Base-by-base conservation (phyloP, 2,113 vertebrate species). In the Choloepus hoffmanni region DNA sequence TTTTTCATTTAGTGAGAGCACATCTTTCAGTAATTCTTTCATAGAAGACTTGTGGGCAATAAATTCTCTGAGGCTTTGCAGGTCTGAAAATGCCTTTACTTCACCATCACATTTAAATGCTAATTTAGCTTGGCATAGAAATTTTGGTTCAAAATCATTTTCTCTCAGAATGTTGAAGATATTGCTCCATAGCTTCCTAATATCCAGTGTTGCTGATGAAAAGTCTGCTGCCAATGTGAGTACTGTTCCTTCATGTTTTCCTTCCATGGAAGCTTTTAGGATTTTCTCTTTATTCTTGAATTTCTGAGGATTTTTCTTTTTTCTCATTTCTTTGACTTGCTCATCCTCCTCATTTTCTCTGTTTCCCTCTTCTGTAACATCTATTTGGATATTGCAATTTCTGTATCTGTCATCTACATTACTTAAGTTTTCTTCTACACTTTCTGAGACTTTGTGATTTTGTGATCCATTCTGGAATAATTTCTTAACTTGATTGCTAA, bases 151-250 rank as follows among this genome's bases (percentile, higher is more conserved):
- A 43, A 96, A 89, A 43, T 28, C 40, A 40, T 83, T 73, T 76
- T 93, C 95, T 63, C 50, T 82, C 62, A 96, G 76, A 55, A 96
- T 53, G n/a, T 58, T 85, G 84, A 96, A 97, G 93, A 92, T 3
- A 30, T 50, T 8, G 36, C 90, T 62, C 96, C 95, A 96, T 11
- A 16, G 94, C 74, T 85, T 60, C 12, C 40, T 50, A 50, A 50
- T 7, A 50, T 50, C 48, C 11, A 50, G 48, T 50, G 48, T 50
- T 7, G 48, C 48, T 50, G 48, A 50, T 50, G 48, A 50, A 50
- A 50, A 50, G 48, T 50, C 48, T 50, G 48, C 48, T 1, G 87
- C 65, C 67, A 97, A 10, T 0, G 50, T 88, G 0, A 97, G 83
- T 2, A 33, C 1, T 1, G 83, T 65, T 30, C 73, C 92, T 55